Base-by-base conservation (phyloP, 2,113 vertebrate species). In the Ceuthmochares aereus region DNA sequence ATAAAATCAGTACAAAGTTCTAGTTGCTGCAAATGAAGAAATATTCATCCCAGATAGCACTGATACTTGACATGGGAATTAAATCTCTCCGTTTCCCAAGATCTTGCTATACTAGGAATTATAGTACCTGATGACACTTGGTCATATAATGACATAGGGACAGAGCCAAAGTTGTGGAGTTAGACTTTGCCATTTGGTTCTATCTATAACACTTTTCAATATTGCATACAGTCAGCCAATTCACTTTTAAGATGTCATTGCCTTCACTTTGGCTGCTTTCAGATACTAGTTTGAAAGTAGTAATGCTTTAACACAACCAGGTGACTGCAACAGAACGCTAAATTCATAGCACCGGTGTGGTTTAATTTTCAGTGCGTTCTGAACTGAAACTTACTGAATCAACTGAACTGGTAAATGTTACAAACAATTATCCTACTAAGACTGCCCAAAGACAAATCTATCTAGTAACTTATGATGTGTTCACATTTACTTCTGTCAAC, bases 391-490 rank as follows among this genome's bases (percentile, higher is more conserved):
- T 56, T 72, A 58, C 84, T 76, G 51, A 75, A 68, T 15, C 11
- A 9, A 82, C 45, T 88, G 78, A 93, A 87, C 45, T 42, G 26
- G 84, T 93, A 59, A 91, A 77, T 69, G 70, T 89, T 87, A 63
- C 19, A 97, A 94, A 85, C 47, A 96, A 90, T 51, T 60, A 69
- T 68, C 36, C 29, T 73, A 55, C 87, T 96, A 90, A 97, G 81
- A 83, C 7, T 51, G 85, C 78, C 83, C 76, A 85, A 91, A 97
- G 87, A 91, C 92, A 63, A 7, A 43, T 73, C 85, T 76, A 34
- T 54, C 55, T 7, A 75, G 70, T 66, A 77, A 47, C 36, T 85
- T 27, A 7, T 26, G 36, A 16, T 52, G 34, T 37, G 56, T 70
- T 84, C 60, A 30, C 32, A 47, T 54, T 73, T 88, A 47, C 67